phyloP scores from a whole-genome alignment of 2,888 invertebrate genomes.

The Phania funesta region DNA sequence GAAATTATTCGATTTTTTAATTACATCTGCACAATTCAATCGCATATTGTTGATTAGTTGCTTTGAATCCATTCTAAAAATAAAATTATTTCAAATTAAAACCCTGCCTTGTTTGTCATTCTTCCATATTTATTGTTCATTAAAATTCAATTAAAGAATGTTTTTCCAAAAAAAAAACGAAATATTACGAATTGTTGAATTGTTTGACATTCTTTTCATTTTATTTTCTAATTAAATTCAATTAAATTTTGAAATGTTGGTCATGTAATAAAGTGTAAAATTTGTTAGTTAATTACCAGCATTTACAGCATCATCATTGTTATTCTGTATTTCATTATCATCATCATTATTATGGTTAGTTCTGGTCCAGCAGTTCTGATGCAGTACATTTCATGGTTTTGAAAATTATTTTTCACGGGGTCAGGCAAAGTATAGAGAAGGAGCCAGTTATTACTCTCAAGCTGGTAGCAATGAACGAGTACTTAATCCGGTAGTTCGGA shows the following conservation, averaged over 20 bases:
- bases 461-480: too few species aligned
- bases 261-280: slow-evolving; percentile 45
- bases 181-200: neutral
- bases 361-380: neutral
- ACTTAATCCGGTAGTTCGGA: too few species aligned
- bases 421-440: too few species aligned
- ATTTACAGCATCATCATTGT: slow-evolving; percentile 20
- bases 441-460: too few species aligned
- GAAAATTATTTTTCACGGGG: too few species aligned
- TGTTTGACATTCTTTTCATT: slow-evolving; percentile 21
- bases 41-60: too few species aligned
- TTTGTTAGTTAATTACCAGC: slow-evolving; percentile 48
- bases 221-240: slow-evolving; percentile 31
- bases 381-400: too few species aligned
- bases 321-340: slow-evolving; percentile 11
- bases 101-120: neutral
- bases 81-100: neutral
- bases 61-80: neutral
- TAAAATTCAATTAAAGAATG: neutral
- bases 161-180: neutral
- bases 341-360: neutral
- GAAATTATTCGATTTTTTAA: too few species aligned
- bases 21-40: too few species aligned
- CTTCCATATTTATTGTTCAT: neutral
- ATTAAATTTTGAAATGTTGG: neutral